Evolutionary conservation across 2,888 invertebrate species (phyloP).

Genomic region (Mimachlamys varia): DNA sequence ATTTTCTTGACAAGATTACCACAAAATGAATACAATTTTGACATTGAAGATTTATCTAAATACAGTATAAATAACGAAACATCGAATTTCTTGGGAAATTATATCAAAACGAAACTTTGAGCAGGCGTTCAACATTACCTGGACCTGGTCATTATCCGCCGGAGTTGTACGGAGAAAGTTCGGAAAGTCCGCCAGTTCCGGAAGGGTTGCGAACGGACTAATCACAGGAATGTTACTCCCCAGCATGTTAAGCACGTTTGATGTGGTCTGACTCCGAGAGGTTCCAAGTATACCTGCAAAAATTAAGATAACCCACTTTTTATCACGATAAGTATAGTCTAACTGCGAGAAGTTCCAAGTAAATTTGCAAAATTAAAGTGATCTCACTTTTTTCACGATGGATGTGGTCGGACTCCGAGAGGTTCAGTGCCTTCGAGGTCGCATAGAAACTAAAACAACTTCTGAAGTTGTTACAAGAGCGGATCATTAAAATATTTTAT

Average conservation of each 20-base stretch:
- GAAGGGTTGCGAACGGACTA: slow-evolving; percentile 66
- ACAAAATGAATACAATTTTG: no score
- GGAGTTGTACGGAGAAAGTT: slow-evolving; percentile 65
- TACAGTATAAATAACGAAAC: no score
- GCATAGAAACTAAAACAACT: no score
- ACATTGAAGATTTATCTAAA: no score
- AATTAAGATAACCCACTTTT: no score
- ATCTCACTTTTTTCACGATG: no score
- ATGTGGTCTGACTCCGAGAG: slow-evolving; percentile 63
- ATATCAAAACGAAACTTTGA: no score
- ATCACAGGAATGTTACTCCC: slow-evolving; percentile 66
- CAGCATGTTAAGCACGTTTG: slow-evolving; percentile 61
- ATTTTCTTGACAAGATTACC: no score
- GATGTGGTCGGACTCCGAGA: no score
- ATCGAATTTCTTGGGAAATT: no score
- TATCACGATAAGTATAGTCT: slow-evolving; percentile 45
- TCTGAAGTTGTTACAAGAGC: slow-evolving; percentile 14
- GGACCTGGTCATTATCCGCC: slow-evolving; percentile 60
- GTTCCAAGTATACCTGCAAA: slow-evolving; percentile 70
- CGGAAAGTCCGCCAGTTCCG: slow-evolving; percentile 59
- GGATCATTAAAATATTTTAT: background rate
- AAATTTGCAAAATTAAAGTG: slow-evolving; percentile 59
- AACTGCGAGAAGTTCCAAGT: slow-evolving; percentile 67
- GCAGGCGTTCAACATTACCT: slow-evolving; percentile 52
- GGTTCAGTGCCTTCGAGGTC: no score